Conservation (phyloP, 2,888 invertebrate species). For the Drosophila formosana region DNA sequence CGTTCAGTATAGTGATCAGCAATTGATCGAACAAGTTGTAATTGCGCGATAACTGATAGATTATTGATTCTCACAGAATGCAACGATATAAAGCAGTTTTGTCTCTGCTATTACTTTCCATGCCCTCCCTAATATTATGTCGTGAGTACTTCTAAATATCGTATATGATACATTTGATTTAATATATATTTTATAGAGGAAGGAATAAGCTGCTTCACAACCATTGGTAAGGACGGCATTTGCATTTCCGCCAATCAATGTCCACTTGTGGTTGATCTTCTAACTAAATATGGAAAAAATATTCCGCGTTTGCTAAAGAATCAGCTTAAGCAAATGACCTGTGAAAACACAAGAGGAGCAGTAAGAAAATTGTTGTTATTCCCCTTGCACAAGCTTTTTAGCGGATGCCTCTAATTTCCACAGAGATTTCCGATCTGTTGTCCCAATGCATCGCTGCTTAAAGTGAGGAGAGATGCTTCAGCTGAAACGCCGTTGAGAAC, state of each 20-base stretch:
- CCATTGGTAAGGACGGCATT: constrained; percentile 34
- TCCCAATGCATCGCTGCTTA: constrained; percentile 8
- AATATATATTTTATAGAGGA: constrained; percentile 40
- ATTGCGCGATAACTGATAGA: background rate
- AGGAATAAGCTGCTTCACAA: constrained; percentile 41
- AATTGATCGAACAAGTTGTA: background rate
- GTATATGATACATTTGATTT: background rate
- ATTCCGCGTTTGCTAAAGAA: constrained; percentile 33
- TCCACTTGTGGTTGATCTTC: constrained; percentile 37
- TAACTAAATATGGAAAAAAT: constrained; percentile 39
- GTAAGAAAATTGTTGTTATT: constrained; percentile 25
- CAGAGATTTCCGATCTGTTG: constrained; percentile 56
- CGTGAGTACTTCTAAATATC: background rate
- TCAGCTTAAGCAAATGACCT: constrained; percentile 46
- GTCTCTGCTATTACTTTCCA: background rate
- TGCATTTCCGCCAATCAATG: constrained; percentile 57
- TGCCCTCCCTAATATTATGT: background rate
- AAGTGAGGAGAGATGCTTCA: background rate
- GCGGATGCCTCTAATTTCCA: background rate
- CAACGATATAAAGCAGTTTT: background rate
- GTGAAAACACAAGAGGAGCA: constrained; percentile 5
- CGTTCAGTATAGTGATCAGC: background rate
- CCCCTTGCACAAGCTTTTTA: background rate
- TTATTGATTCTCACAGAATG: background rate
- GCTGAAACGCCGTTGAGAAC: background rate